Conservation (phyloP, 2,113 vertebrate genomes). For the Ctenodactylus gundi region DNA sequence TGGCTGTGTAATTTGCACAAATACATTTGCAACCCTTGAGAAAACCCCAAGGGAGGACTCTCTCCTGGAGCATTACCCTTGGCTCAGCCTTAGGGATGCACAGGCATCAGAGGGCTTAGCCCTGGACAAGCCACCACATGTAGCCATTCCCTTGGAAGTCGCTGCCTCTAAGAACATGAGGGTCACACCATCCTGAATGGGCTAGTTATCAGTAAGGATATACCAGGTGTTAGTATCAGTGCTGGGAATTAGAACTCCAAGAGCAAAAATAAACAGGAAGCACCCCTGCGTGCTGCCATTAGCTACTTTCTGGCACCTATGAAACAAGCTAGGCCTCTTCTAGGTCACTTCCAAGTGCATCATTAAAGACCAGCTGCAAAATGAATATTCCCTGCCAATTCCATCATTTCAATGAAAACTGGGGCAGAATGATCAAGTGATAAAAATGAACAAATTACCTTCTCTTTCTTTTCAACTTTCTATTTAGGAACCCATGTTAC, state of each 20-base stretch:
- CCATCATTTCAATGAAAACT: conserved; percentile 17
- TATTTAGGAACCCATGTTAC: neutral
- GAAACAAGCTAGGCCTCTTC: neutral
- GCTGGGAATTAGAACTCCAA: neutral
- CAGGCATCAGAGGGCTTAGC: neutral
- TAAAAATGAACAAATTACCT: neutral
- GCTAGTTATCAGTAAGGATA: neutral
- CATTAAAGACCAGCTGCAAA: conserved; percentile 11
- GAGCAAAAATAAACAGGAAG: neutral
- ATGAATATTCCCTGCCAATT: neutral
- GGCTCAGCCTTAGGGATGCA: neutral
- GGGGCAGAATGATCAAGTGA: neutral
- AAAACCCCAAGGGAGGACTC: neutral
- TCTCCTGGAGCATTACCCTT: neutral
- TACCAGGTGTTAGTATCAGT: neutral
- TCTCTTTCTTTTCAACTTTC: conserved; percentile 28
- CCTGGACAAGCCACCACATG: neutral
- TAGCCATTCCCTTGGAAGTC: neutral
- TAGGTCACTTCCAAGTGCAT: neutral
- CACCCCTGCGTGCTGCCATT: neutral
- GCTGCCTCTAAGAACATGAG: conserved; percentile 23
- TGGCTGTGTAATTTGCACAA: neutral
- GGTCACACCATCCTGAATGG: neutral
- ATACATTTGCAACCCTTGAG: neutral
- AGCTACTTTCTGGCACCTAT: neutral